Evolutionary conservation across 2,113 vertebrate species (phyloP).

Genomic region (Neolamprologus variostigma): DNA sequence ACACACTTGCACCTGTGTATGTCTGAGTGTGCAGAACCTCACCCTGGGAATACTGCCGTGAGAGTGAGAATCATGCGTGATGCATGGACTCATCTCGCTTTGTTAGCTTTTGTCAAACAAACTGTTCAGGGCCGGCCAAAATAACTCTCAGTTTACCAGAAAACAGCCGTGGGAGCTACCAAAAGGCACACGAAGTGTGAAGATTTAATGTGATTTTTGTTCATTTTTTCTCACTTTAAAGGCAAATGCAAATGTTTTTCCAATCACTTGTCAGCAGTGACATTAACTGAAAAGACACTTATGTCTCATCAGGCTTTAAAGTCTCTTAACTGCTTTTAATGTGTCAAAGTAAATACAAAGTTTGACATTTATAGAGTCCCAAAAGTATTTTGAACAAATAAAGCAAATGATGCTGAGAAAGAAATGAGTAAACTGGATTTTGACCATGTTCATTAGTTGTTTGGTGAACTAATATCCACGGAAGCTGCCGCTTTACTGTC

Average conservation of each 20-base stretch:
- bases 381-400: neutral
- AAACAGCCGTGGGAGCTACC: neutral
- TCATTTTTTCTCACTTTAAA: neutral
- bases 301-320: neutral
- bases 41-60: neutral
- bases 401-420: neutral
- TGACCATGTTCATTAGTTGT: neutral
- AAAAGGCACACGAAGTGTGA: neutral
- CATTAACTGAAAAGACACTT: neutral
- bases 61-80: neutral
- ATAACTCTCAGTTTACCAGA: neutral
- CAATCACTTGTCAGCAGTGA: neutral
- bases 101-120: neutral
- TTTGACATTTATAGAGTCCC: neutral
- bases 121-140: neutral
- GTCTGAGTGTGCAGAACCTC: neutral
- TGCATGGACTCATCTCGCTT: neutral
- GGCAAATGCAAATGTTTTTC: neutral
- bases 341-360: neutral
- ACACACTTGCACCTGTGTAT: neutral
- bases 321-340: neutral
- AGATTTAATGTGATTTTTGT: neutral
- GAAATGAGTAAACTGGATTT: neutral
- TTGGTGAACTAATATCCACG: neutral
- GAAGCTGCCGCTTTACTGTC: neutral